Conservation (phyloP, 2,888 invertebrate genomes). For the Lampropteryx suffumata region DNA sequence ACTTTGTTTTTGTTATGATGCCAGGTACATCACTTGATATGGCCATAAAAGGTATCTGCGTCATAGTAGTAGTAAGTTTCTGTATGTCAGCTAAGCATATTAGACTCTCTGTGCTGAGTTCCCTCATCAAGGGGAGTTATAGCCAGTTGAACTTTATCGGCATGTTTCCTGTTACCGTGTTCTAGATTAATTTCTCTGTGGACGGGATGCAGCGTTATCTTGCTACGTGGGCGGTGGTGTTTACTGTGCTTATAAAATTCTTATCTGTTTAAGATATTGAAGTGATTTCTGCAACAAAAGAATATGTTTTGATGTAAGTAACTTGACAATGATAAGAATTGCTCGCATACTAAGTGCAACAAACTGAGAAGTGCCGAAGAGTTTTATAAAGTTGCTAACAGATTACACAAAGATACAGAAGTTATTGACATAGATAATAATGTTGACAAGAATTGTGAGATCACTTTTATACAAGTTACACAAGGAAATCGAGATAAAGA, state of each 20-base stretch:
- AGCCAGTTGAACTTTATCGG: slow-evolving; percentile 54
- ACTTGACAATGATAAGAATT: slow-evolving; percentile 40
- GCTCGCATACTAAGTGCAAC: background rate
- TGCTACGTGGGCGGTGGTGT: slow-evolving; percentile 69
- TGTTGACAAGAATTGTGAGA: slow-evolving; percentile 23
- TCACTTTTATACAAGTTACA: slow-evolving; percentile 20
- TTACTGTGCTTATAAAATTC: slow-evolving; percentile 73
- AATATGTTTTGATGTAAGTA: slow-evolving; percentile 45
- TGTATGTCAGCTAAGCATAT: slow-evolving; percentile 72
- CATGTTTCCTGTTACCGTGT: slow-evolving; percentile 72
- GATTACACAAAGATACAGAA: slow-evolving; percentile 14
- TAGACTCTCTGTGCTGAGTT: slow-evolving; percentile 37
- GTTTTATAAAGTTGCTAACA: slow-evolving; percentile 12
- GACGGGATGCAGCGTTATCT: slow-evolving; percentile 72
- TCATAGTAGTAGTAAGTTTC: slow-evolving; percentile 37
- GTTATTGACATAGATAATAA: slow-evolving; percentile 14
- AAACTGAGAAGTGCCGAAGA: slow-evolving; percentile 37
- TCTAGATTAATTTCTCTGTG: slow-evolving; percentile 75
- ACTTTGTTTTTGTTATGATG: slow-evolving; percentile 20
- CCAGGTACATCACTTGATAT: slow-evolving; percentile 26
- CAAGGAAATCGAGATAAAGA: slow-evolving; percentile 54
- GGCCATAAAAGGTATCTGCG: slow-evolving; percentile 34
- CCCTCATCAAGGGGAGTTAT: slow-evolving; percentile 43
- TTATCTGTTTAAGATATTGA: slow-evolving; percentile 74
- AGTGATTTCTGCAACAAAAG: slow-evolving; percentile 78